Evolutionary conservation across 2,888 invertebrate species (phyloP), one percentile per base, ranked within the genome.

Genomic region (Limenitis camilla): DNA sequence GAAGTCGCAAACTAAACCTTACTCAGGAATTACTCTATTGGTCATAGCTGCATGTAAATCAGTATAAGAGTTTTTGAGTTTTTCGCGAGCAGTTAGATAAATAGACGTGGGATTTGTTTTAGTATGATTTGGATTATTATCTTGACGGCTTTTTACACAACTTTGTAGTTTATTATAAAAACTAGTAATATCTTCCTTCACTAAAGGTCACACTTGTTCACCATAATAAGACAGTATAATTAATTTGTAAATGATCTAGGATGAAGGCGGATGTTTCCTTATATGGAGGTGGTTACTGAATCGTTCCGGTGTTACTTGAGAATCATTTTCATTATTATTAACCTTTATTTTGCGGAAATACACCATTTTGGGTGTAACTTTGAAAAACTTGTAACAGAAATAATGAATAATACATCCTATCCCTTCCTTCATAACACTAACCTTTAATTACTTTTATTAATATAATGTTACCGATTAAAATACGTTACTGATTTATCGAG

Each of bases 241-340:
- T 45, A 45, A 45, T 19, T 45, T 38, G 38, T 36, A 11, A 38
- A 38, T 30, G 30, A 45, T 45, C 36, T 45, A 45, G 38, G 45
- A 45, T 45, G 11, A 2, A 45, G 11, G 9, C 45, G 45, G 45
- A 45, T 29, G 11, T 45, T 3, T 30, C 45, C 45, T 9, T 36
- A 38, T 38, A 45, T n/a, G 30, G 45, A 30, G 30, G 29, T 38
- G 29, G 36, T 4, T 36, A 45, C 38, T 30, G 9, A 30, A 38
- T 38, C 36, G 38, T 45, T 45, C 45, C 45, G 38, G 45, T 38
- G 11, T 38, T 38, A 8, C 36, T 38, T 36, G n/a, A 9, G 29
- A 38, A 36, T 19, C 10, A 11, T 30, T 45, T 27, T 43, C n/a
- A 27, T 27, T 42, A 27, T 27, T 42, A 19, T 45, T 8, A 31